These are phyloP conservation scores for Phortica variegata DNA, from an alignment of 1,140 invertebrate species.

Conservation along the genomic window DNA sequence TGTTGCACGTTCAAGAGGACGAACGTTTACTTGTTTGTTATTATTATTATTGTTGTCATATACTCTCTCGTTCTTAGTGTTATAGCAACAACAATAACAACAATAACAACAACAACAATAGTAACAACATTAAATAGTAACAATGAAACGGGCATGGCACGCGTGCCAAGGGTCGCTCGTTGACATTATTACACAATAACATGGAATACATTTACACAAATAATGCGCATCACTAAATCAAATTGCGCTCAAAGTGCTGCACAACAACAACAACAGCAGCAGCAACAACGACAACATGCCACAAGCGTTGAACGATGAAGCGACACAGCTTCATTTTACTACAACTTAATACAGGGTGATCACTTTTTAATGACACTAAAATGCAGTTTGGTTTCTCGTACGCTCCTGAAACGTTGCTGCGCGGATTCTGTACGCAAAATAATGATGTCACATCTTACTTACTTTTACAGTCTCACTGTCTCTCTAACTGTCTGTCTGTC, in stretches of 20 bases:
- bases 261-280: slow-evolving; percentile 18
- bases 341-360: slow-evolving; percentile 47
- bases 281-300: neutral
- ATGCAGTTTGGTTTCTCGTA: slow-evolving; percentile 26
- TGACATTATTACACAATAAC: slow-evolving; percentile 43
- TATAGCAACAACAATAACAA: no score
- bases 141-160: no score
- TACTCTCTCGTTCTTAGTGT: no score
- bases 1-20: slow-evolving; percentile 4
- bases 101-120: no score
- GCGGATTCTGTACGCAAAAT: slow-evolving; percentile 5
- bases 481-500: no score
- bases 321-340: slow-evolving; percentile 31
- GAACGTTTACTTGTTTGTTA: neutral
- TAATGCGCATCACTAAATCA: slow-evolving; percentile 43
- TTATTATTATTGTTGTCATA: no score
- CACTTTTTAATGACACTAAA: slow-evolving; percentile 55
- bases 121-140: no score
- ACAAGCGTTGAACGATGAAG: no score
- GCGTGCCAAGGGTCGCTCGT: slow-evolving; percentile 34
- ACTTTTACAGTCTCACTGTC: no score
- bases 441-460: slow-evolving; percentile 13
- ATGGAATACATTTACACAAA: slow-evolving; percentile 19
- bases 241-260: slow-evolving; percentile 21
- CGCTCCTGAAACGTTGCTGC: no score